Evolutionary conservation across 1,140 invertebrate genomes (phyloP).

Genomic region (Lordiphosa mommai): DNA sequence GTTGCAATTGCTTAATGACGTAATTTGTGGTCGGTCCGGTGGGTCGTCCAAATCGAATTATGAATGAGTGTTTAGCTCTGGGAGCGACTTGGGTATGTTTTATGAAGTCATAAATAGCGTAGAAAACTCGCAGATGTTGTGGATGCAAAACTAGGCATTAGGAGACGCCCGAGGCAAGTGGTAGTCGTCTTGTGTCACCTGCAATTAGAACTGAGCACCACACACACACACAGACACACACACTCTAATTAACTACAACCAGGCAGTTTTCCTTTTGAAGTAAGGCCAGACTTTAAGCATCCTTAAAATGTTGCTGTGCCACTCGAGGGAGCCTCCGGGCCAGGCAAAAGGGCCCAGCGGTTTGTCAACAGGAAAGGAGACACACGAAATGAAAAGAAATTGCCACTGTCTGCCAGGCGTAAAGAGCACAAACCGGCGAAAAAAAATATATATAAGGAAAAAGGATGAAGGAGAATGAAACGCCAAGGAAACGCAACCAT

Average conservation of each 20-base stretch:
- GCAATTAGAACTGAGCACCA: conserved; percentile 60
- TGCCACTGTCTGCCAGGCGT: conserved; percentile 62
- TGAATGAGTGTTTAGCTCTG: conserved; percentile 13
- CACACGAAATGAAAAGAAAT: conserved; percentile 71
- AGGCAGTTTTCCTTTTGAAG: conserved; percentile 47
- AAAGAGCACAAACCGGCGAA: conserved; percentile 17
- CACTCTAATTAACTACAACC: conserved; percentile 66
- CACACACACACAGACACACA: conserved; percentile 2
- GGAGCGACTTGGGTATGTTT: conserved; percentile 13
- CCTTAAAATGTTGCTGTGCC: conserved; percentile 70
- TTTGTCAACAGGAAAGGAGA: conserved; percentile 70
- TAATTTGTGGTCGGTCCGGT: not conserved
- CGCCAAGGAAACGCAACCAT: conserved; percentile 67
- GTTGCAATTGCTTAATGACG: not conserved
- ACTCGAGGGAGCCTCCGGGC: conserved; percentile 49
- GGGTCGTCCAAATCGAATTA: conserved; percentile 18
- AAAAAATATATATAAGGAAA: conserved; percentile 17
- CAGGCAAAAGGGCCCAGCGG: conserved; percentile 32
- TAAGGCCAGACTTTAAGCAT: conserved; percentile 26
- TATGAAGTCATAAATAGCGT: conserved; percentile 54
- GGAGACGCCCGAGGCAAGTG: conserved; percentile 13
- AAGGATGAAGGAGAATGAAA: conserved; percentile 10
- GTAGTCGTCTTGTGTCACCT: conserved; percentile 47
- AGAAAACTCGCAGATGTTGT: too few species aligned
- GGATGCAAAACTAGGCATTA: too few species aligned